Conservation (phyloP, 2,113 vertebrate species). For the Gallinago jamesoni region DNA sequence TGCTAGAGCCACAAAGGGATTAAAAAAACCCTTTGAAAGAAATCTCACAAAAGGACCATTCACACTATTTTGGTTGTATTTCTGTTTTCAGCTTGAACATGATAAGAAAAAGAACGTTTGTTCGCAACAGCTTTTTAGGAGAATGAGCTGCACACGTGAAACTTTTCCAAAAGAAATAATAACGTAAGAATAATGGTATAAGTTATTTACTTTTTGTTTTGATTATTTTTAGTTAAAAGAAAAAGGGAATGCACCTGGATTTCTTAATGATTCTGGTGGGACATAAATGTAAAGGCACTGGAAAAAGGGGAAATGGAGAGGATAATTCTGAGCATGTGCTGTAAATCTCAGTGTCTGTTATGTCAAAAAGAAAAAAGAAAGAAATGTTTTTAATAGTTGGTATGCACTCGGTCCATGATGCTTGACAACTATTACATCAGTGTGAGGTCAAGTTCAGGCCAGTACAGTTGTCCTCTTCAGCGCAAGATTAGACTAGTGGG, state of each 20-base stretch:
- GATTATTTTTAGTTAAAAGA: neutral
- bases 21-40: neutral
- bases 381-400: neutral
- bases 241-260: neutral
- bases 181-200: neutral
- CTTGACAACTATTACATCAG: neutral
- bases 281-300: neutral
- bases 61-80: neutral
- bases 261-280: neutral
- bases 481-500: fast-evolving
- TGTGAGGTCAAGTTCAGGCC: neutral
- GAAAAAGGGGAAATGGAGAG: neutral
- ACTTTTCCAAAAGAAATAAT: neutral
- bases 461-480: fast-evolving
- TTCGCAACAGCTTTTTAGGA: neutral
- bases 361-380: neutral
- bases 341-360: neutral
- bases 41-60: neutral
- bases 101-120: neutral
- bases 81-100: neutral
- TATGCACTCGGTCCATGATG: fast-evolving
- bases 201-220: neutral
- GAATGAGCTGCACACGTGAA: neutral
- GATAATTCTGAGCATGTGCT: neutral
- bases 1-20: neutral